Conservation (phyloP, 2,113 vertebrate genomes). For the Pristiophorus japonicus region DNA sequence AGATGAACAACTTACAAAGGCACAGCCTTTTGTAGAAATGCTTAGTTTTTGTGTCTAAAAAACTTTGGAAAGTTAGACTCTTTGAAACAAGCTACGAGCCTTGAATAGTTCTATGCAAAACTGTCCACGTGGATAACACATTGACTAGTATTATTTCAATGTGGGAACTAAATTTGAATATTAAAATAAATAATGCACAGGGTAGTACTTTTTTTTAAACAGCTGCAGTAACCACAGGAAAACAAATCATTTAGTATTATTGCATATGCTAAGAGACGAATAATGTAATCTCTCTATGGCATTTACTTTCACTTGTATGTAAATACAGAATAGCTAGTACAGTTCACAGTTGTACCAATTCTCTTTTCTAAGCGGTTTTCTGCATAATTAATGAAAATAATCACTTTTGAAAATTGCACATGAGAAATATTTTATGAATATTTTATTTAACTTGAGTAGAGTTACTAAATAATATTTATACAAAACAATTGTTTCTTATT, state of each 20-base stretch:
- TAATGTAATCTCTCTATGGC: not conserved
- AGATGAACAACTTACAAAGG: slow-evolving; percentile 37
- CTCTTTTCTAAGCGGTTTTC: not conserved
- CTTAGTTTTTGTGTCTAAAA: not conserved
- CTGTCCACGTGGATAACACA: not conserved
- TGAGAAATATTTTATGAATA: not conserved
- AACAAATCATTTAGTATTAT: not conserved
- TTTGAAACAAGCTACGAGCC: not conserved
- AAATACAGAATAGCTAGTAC: not conserved
- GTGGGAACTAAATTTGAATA: not conserved
- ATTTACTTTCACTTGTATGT: not conserved
- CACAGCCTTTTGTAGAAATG: not conserved
- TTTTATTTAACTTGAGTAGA: not conserved
- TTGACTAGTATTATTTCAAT: not conserved
- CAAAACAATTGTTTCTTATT: not conserved
- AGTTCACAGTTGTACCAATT: not conserved
- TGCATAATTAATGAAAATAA: not conserved
- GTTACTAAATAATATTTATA: not conserved
- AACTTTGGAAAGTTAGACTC: not conserved
- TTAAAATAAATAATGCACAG: not conserved
- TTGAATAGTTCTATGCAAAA: not conserved
- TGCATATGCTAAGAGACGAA: not conserved
- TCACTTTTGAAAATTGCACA: not conserved
- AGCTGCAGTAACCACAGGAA: not conserved
- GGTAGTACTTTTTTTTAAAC: not conserved